Percentiles rank a stretch among this genome's conserved stretches.
Conservation (phyloP, 2,888 invertebrate genomes). For the Lithophane socia region DNA sequence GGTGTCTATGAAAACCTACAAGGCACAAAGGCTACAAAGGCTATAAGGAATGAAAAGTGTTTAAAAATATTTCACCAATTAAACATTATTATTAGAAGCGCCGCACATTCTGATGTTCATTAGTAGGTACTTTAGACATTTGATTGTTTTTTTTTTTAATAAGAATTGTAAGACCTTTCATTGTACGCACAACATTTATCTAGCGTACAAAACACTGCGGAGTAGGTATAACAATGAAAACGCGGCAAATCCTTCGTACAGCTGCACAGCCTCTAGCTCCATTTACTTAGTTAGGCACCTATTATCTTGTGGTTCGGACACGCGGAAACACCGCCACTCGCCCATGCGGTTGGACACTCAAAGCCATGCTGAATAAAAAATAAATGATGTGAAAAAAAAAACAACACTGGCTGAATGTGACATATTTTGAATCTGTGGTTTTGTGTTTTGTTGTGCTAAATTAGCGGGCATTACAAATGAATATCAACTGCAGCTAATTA, state of each 20-base stretch:
- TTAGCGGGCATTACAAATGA: slow-evolving; percentile 20
- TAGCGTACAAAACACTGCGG: background rate
- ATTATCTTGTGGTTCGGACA: slow-evolving; percentile 75
- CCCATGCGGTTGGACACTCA: slow-evolving; percentile 20
- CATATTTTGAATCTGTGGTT: slow-evolving; percentile 18
- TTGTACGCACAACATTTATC: background rate
- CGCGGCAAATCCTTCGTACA: slow-evolving; percentile 61
- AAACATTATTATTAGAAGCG: background rate
- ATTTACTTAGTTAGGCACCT: slow-evolving; percentile 76
- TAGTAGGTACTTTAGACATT: background rate
- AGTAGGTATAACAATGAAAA: slow-evolving; percentile 68
- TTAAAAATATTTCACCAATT: background rate
- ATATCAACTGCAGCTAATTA: background rate
- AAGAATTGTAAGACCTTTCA: background rate
- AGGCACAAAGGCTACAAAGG: background rate
- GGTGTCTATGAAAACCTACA: background rate
- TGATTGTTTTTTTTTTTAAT: background rate
- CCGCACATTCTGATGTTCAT: background rate
- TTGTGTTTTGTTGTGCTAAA: background rate
- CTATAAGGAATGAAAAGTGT: background rate
- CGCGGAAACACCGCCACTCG: slow-evolving; percentile 65
- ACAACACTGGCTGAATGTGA: slow-evolving; percentile 17
- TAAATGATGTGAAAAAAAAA: background rate
- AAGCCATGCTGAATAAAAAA: slow-evolving; percentile 18
- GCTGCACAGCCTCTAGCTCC: slow-evolving; percentile 61